Percentiles rank a stretch among this genome's conserved stretches.
phyloP scores from a whole-genome alignment of 2,888 invertebrate species.

The Lasioglossum zephyrum region DNA sequence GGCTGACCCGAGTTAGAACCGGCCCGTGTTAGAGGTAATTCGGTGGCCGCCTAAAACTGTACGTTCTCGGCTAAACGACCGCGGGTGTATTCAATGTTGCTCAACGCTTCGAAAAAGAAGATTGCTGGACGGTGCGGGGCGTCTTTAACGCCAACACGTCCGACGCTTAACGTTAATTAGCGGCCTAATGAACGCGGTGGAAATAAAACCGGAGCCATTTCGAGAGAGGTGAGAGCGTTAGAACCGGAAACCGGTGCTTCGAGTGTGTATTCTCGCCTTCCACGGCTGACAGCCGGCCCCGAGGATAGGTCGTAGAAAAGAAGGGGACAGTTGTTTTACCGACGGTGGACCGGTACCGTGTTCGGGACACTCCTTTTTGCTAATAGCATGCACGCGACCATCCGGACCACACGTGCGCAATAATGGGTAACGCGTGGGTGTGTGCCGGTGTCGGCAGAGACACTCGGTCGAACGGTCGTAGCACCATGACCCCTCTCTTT shows the following conservation, averaged over 20 bases:
- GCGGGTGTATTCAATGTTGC: conserved; percentile 13
- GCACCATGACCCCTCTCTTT: conserved; percentile 39
- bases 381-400: conserved; percentile 83
- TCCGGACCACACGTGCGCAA: conserved; percentile 83
- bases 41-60: neutral
- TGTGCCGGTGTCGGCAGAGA: conserved; percentile 35
- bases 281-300: conserved; percentile 36
- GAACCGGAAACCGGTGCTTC: conserved; percentile 56
- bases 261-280: conserved; percentile 60
- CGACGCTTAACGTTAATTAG: conserved; percentile 57
- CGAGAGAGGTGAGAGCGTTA: conserved; percentile 18
- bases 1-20: neutral
- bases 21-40: neutral
- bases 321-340: conserved; percentile 66
- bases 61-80: neutral
- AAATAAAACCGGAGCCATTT: conserved; percentile 53
- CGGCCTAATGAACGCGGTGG: conserved; percentile 56
- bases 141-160: conserved; percentile 46
- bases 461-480: conserved; percentile 53
- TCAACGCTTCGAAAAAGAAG: conserved; percentile 16
- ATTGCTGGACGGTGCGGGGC: neutral
- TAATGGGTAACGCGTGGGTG: conserved; percentile 79
- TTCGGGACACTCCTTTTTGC: conserved; percentile 75
- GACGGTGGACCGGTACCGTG: conserved; percentile 50
- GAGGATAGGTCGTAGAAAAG: conserved; percentile 24